Evolutionary conservation across 2,888 invertebrate genomes (phyloP).

Genomic region (Pediacus dermestoides): DNA sequence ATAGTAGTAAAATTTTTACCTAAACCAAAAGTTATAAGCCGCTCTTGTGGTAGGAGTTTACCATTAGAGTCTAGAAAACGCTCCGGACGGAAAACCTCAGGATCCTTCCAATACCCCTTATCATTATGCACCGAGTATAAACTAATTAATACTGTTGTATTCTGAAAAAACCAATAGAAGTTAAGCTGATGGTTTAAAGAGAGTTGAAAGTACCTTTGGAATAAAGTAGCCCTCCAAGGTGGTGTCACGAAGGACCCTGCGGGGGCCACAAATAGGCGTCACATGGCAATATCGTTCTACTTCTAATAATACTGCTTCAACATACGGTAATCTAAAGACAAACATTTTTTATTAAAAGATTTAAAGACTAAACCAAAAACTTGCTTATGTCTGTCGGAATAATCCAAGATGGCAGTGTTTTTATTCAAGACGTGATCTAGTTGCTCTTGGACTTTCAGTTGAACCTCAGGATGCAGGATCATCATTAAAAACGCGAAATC

Average conservation of each 20-base stretch:
- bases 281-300: slow-evolving; percentile 50
- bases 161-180: slow-evolving; percentile 29
- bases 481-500: slow-evolving; percentile 61
- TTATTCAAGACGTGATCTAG: slow-evolving; percentile 51
- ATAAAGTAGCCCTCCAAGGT: slow-evolving; percentile 53
- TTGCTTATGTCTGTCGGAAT: slow-evolving; percentile 52
- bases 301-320: slow-evolving; percentile 56
- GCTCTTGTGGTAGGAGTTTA: slow-evolving; percentile 37
- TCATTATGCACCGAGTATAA: slow-evolving; percentile 56
- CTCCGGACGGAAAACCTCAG: slow-evolving; percentile 61
- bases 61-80: slow-evolving; percentile 55
- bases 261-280: slow-evolving; percentile 51
- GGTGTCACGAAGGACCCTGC: slow-evolving; percentile 55
- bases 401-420: slow-evolving; percentile 48
- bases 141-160: slow-evolving; percentile 42
- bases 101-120: slow-evolving; percentile 58
- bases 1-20: too few species aligned
- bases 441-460: slow-evolving; percentile 55
- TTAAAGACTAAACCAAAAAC: slow-evolving; percentile 12
- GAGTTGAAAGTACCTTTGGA: slow-evolving; percentile 42
- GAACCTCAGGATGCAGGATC: slow-evolving; percentile 57
- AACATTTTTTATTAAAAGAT: slow-evolving; percentile 6
- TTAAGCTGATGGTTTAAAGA: slow-evolving; percentile 4
- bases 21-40: slow-evolving; percentile 46
- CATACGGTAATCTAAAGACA: slow-evolving; percentile 51